Percentiles rank a stretch among this genome's conserved stretches.
These are phyloP conservation scores for Nymphicus hollandicus DNA, from an alignment of 2,113 vertebrate species.

Conservation along the genomic window DNA sequence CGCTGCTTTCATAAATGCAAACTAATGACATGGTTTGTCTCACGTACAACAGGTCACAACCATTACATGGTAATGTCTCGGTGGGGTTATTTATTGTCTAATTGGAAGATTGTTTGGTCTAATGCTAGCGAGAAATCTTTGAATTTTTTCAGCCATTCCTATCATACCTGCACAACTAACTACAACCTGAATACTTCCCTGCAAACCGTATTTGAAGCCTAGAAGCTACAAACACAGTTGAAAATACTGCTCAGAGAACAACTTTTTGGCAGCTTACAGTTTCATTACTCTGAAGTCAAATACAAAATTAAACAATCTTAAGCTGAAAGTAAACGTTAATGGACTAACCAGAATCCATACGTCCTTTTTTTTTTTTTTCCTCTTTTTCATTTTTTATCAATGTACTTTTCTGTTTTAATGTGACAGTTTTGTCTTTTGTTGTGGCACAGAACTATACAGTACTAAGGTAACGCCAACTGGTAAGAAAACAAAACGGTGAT, in stretches of 20 bases:
- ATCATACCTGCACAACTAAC: conserved; percentile 57
- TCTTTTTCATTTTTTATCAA: background rate
- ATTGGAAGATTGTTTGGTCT: conserved; percentile 27
- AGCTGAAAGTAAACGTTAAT: conserved; percentile 27
- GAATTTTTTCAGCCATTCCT: conserved; percentile 42
- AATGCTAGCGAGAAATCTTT: conserved; percentile 22
- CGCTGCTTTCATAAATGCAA: conserved; percentile 44
- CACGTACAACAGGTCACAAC: background rate
- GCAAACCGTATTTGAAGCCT: conserved; percentile 28
- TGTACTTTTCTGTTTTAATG: background rate
- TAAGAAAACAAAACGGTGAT: conserved; percentile 2
- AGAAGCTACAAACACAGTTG: conserved; percentile 38
- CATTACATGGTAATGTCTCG: background rate
- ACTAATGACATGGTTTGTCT: background rate
- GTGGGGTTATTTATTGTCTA: background rate
- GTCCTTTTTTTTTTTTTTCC: background rate
- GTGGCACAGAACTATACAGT: conserved; percentile 49
- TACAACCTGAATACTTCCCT: conserved; percentile 64
- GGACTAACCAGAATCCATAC: conserved; percentile 60
- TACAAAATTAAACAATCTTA: conserved; percentile 39
- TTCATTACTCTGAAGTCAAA: conserved; percentile 52
- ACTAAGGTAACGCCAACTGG: conserved; percentile 52
- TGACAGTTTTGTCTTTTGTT: background rate
- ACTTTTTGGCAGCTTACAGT: conserved; percentile 63
- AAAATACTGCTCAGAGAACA: conserved; percentile 64